A percentile compares a stretch with the other conserved stretches of the same genome.
These are phyloP conservation scores for Tamandua tetradactyla DNA, from an alignment of 2,797 vertebrate species.

Conservation along the genomic window DNA sequence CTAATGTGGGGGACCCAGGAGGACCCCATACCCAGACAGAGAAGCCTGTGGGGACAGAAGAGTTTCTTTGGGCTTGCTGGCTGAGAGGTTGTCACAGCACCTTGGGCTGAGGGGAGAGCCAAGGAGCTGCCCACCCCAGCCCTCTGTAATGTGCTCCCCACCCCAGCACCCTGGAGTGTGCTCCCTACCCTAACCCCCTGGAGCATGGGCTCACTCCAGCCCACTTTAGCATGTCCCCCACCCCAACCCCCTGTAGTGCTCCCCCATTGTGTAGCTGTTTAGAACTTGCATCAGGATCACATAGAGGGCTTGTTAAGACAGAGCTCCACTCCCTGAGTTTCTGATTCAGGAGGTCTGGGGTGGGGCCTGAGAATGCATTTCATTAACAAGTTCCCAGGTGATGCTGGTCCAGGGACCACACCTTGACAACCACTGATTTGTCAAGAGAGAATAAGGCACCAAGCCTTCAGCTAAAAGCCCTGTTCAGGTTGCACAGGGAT, in stretches of 20 bases:
- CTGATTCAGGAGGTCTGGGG: conserved; percentile 52
- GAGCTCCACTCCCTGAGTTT: conserved; percentile 1
- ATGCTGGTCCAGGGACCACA: background rate
- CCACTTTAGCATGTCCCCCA: no score
- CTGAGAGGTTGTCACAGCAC: background rate
- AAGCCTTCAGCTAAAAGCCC: background rate
- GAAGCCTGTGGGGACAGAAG: background rate
- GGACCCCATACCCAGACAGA: background rate
- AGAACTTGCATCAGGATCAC: background rate
- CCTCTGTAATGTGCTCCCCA: no score
- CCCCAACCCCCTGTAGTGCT: no score
- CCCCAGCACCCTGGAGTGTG: no score
- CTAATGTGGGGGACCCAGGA: background rate
- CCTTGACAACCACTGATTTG: background rate
- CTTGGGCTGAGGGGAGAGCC: background rate
- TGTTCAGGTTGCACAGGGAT: background rate
- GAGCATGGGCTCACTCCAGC: accelerated
- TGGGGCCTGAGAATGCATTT: conserved; percentile 62
- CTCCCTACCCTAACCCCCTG: no score
- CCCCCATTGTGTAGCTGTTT: background rate
- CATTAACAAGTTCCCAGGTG: background rate
- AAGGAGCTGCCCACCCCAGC: background rate
- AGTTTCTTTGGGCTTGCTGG: background rate
- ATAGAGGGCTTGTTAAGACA: background rate
- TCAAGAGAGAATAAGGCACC: background rate